Evolutionary conservation across 1,140 invertebrate genomes (phyloP).

Genomic region (Lepidurus arcticus): DNA sequence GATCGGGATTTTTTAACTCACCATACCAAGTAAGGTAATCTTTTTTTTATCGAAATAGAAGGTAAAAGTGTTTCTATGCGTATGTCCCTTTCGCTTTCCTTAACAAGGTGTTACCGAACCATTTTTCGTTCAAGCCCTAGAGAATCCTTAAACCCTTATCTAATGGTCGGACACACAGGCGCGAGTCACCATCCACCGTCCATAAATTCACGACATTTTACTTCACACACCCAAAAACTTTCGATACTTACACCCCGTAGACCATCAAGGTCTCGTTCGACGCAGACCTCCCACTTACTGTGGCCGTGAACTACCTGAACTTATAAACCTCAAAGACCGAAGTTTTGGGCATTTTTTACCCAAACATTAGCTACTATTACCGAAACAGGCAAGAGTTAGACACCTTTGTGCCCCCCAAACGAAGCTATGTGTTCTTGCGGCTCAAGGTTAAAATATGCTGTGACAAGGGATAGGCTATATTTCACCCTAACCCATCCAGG

Average conservation of each 20-base stretch:
- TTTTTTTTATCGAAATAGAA: neutral
- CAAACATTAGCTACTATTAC: neutral
- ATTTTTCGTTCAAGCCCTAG: neutral
- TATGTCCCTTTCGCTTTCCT: neutral
- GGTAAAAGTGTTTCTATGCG: neutral
- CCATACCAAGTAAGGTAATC: neutral
- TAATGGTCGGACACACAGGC: neutral
- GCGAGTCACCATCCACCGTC: neutral
- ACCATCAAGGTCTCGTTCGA: neutral
- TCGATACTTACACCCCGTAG: neutral
- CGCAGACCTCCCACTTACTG: neutral
- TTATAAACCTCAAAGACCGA: neutral
- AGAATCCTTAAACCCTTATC: neutral
- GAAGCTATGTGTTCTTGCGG: too few species aligned
- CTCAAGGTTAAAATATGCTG: too few species aligned
- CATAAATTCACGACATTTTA: neutral
- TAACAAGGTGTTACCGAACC: conserved; percentile 11
- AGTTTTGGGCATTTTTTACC: neutral
- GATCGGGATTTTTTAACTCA: neutral
- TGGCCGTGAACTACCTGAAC: conserved; percentile 7
- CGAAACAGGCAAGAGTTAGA: too few species aligned
- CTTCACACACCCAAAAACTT: neutral
- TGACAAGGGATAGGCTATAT: too few species aligned
- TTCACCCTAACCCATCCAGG: too few species aligned
- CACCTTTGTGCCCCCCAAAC: too few species aligned